Evolutionary conservation across 2,797 vertebrate species (phyloP).

Genomic region (Thaleichthys pacificus): DNA sequence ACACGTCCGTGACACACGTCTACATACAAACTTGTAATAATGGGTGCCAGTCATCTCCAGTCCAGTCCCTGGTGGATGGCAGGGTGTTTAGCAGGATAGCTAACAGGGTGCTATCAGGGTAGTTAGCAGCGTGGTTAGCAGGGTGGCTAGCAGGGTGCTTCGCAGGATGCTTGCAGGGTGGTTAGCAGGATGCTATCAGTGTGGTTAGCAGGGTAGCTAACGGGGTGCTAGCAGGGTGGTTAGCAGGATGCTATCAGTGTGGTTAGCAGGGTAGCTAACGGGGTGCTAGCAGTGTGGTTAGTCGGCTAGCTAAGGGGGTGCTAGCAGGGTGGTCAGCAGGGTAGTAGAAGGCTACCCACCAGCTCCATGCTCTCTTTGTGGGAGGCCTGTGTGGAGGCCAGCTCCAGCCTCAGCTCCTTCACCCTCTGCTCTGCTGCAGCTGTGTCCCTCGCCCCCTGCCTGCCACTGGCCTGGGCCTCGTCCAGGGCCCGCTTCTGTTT

Average conservation of each 20-base stretch:
- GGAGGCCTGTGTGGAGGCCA: slow-evolving; percentile 45
- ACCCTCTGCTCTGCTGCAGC: slow-evolving; percentile 40
- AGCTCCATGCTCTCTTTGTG: slow-evolving; percentile 40
- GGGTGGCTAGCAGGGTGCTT: too few species aligned
- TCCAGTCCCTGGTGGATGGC: background rate
- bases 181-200: background rate
- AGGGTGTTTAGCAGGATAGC: too few species aligned
- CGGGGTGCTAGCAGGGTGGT: too few species aligned
- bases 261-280: background rate
- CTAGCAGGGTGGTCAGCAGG: background rate
- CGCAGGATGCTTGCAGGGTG: background rate
- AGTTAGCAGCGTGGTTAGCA: too few species aligned
- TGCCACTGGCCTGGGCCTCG: slow-evolving; percentile 37
- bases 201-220: background rate
- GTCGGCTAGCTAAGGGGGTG: background rate
- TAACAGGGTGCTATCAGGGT: background rate
- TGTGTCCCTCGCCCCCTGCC: slow-evolving; percentile 29
- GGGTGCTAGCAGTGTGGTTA: too few species aligned
- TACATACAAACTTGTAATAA: background rate
- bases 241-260: background rate
- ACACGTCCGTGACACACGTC: background rate
- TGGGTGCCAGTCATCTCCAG: background rate
- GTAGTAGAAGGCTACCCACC: slow-evolving; percentile 12
- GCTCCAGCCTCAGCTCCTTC: slow-evolving; percentile 55
- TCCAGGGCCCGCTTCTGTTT: slow-evolving; percentile 54